Base-by-base conservation (phyloP, 1,140 invertebrate genomes). In the Drosophila sp. region DNA sequence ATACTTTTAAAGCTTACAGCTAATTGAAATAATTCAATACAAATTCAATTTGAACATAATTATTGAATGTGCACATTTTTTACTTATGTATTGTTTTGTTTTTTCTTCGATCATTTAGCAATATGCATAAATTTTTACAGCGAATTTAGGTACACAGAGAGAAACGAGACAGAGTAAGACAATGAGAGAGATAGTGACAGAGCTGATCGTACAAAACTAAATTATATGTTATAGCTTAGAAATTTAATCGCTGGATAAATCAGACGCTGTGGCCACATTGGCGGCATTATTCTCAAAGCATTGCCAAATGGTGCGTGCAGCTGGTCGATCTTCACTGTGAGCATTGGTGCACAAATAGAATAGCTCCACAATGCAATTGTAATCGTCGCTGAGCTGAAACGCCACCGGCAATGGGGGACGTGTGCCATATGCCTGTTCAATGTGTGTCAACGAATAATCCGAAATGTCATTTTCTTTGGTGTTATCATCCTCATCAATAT, bases 281-380 rank as follows among this genome's bases (percentile, higher is more conserved):
- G 65, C 72, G 0, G 67, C 57, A 71, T 87, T 87, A 21, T 89
- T 87, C 59, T 78, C 70, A 8, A 91, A 75, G 43, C 82, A 79
- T 7, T 86, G 61, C 74, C 70, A 78, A 40, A 91, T 89, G 36
- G 78, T 83, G 18, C 75, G 76, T 4, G 96, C 95, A 36, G 93
- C 92, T 0, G 96, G 96, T 45, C 96, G 92, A 67, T 93, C 92
- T 43, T 92, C 91, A 18, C 94, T 93, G 66, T 93, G 91, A 29
- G 92, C 90, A 81, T 95, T 94, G 1, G 96, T 97, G 83, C 96
- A 96, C 59, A 93, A 93, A 84, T 93, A 94, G 92, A 96, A 97
- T 59, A 97, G 71, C 65, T 95, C 93, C 5, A 97, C 92, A 1
- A 96, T 92, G 16, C 92, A 91, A 34, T 93, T 93, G 90, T 97